These are phyloP conservation scores for Caenorhabditis sp. DNA, from an alignment of 2,888 invertebrate species.

Conservation along the genomic window DNA sequence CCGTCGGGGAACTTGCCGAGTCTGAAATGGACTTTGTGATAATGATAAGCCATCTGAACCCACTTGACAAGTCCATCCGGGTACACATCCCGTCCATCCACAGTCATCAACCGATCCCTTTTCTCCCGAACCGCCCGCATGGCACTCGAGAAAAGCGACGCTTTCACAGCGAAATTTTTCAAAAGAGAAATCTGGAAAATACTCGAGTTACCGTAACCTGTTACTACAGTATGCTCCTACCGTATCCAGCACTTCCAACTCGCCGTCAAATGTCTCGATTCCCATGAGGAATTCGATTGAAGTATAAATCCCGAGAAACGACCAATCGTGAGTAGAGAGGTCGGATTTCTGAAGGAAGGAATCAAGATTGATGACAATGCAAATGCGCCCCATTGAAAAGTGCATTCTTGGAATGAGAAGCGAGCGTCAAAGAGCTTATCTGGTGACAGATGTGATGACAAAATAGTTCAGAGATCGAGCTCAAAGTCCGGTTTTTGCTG, in stretches of 20 bases:
- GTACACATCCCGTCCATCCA: conserved; percentile 25
- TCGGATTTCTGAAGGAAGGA: conserved; percentile 10
- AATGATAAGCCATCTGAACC: background rate
- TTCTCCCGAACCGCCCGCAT: conserved; percentile 29
- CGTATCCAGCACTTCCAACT: too few relatives aligned
- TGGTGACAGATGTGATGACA: too few relatives aligned
- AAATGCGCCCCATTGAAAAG: too few relatives aligned
- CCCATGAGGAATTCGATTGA: conserved; percentile 29
- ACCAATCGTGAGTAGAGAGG: conserved; percentile 32
- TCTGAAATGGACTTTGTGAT: conserved; percentile 2
- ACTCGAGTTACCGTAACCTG: too few relatives aligned
- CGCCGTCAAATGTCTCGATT: too few relatives aligned
- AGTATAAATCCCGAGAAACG: conserved; percentile 40
- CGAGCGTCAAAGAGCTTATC: too few relatives aligned
- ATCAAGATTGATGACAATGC: background rate
- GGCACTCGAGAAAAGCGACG: conserved; percentile 29
- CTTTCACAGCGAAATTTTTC: conserved; percentile 29
- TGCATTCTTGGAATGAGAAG: too few relatives aligned
- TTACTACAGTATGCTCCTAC: too few relatives aligned
- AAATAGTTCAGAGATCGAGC: too few relatives aligned
- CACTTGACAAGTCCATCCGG: conserved; percentile 24
- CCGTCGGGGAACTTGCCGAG: background rate
- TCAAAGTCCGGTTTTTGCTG: too few relatives aligned
- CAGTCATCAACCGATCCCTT: conserved; percentile 26
- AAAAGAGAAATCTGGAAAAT: conserved; percentile 24